phyloP scores from a whole-genome alignment of 2,888 invertebrate species.

The Drepana falcataria region DNA sequence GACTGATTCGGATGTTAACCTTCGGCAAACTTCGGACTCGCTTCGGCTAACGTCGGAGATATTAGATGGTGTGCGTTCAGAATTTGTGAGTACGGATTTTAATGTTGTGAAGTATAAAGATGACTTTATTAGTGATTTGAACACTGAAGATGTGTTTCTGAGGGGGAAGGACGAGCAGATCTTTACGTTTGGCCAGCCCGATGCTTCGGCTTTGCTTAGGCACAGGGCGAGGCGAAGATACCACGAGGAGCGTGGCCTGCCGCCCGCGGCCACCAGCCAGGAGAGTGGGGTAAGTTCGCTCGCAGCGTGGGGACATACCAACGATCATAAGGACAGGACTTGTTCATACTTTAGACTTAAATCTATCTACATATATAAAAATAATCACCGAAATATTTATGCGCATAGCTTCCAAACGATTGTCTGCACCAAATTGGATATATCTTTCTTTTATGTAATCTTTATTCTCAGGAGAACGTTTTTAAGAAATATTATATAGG shows the following conservation, averaged over 20 bases:
- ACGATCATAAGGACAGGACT: too few relatives aligned
- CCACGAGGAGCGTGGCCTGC: conserved; percentile 66
- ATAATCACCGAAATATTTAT: too few relatives aligned
- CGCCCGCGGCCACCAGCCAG: conserved; percentile 63
- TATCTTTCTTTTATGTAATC: too few relatives aligned
- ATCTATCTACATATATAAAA: too few relatives aligned
- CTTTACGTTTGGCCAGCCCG: conserved; percentile 80
- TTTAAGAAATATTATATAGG: too few relatives aligned
- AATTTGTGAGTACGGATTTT: conserved; percentile 45
- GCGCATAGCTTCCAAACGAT: too few relatives aligned
- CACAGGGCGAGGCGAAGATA: conserved; percentile 66
- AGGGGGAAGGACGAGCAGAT: conserved; percentile 58
- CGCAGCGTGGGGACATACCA: conserved; percentile 2
- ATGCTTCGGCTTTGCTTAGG: conserved; percentile 73
- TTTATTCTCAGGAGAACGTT: too few relatives aligned
- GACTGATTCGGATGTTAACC: conserved; percentile 49
- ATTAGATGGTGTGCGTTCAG: conserved; percentile 48
- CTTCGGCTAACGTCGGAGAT: conserved; percentile 63
- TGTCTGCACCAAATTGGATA: too few relatives aligned
- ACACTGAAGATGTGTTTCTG: conserved; percentile 57
- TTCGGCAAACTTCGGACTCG: conserved; percentile 63
- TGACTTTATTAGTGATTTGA: conserved; percentile 36
- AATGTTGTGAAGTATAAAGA: conserved; percentile 13
- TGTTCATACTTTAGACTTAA: too few relatives aligned
- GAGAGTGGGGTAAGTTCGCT: conserved; percentile 73